Evolutionary conservation across 2,888 invertebrate species (phyloP).

Genomic region (Phasia obesa): DNA sequence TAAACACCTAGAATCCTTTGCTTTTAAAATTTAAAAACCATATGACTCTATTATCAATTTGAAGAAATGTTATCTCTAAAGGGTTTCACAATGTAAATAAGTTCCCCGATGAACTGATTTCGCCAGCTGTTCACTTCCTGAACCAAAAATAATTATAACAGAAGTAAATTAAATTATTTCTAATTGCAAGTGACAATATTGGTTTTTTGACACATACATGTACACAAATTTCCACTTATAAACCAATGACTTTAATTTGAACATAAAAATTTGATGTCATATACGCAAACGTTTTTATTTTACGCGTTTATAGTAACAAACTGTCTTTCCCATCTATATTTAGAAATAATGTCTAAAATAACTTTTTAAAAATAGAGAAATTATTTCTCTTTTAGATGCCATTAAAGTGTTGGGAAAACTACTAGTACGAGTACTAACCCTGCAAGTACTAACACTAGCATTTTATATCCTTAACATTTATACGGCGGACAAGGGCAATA

Average conservation of each 20-base stretch:
- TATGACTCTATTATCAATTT: too few relatives aligned
- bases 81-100: too few relatives aligned
- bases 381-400: slow-evolving; percentile 22
- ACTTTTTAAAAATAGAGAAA: neutral
- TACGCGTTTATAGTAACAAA: neutral
- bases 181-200: neutral
- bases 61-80: too few relatives aligned
- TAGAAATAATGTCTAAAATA: slow-evolving; percentile 15
- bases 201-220: neutral
- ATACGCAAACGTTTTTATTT: neutral
- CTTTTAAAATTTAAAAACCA: too few relatives aligned
- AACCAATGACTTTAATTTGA: neutral
- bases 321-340: neutral
- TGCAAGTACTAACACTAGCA: neutral
- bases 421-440: neutral
- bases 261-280: neutral
- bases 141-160: too few relatives aligned
- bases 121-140: too few relatives aligned
- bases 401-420: slow-evolving; percentile 22
- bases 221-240: neutral
- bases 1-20: too few relatives aligned
- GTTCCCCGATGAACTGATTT: too few relatives aligned
- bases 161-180: too few relatives aligned
- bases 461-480: slow-evolving; percentile 10
- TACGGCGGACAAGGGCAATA: neutral